These are phyloP conservation scores for Xanthorhoe spadicearia DNA, from an alignment of 2,888 invertebrate genomes.

Conservation along the genomic window DNA sequence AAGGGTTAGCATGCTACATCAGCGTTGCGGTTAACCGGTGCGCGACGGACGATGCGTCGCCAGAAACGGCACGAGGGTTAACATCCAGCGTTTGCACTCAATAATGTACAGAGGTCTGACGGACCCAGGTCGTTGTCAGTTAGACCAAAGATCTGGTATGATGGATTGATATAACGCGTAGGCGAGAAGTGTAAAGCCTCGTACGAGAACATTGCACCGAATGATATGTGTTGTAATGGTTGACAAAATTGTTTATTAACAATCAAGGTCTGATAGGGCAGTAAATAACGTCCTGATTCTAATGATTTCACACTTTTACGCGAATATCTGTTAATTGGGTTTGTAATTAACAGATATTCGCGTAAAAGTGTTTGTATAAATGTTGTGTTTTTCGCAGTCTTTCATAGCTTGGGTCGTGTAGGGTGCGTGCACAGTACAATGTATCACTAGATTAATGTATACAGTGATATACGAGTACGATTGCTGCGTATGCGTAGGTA, in stretches of 20 bases:
- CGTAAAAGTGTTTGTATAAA: no score
- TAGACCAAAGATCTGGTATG: conserved; percentile 1
- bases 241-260: background rate
- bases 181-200: background rate
- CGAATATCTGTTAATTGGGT: no score
- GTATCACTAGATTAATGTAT: conserved; percentile 78
- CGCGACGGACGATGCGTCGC: conserved; percentile 59
- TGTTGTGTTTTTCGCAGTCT: conserved; percentile 19
- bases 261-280: background rate
- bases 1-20: conserved; percentile 69
- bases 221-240: background rate
- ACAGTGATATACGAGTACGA: conserved; percentile 64
- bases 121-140: background rate
- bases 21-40: conserved; percentile 74
- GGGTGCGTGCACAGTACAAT: conserved; percentile 73
- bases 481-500: conserved; percentile 48
- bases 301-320: no score
- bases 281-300: background rate
- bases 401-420: conserved; percentile 53
- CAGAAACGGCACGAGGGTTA: conserved; percentile 14
- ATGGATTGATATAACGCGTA: background rate
- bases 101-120: background rate
- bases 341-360: no score
- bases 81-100: conserved; percentile 15
- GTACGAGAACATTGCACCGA: background rate